phyloP scores from a whole-genome alignment of 2,888 invertebrate species.

The Buathra laborator region DNA sequence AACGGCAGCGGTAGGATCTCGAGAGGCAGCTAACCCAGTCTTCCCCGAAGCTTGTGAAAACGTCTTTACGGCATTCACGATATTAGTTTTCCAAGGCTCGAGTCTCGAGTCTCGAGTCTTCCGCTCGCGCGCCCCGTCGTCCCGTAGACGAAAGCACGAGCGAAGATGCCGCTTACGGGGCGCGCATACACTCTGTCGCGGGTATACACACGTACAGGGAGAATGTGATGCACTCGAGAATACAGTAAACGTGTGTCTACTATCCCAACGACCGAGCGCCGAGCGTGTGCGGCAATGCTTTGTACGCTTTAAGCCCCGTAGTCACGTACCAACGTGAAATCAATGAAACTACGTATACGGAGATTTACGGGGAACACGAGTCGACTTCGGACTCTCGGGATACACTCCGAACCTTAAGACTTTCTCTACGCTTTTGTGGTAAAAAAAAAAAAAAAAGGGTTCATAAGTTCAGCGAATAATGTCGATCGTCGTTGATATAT shows the following conservation, averaged over 20 bases:
- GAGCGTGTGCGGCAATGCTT: slow-evolving; percentile 39
- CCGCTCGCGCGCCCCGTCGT: not conserved
- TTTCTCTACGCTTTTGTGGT: not conserved
- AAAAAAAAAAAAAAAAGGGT: not conserved
- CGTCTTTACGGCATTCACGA: slow-evolving; percentile 59
- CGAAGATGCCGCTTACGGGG: slow-evolving; percentile 19
- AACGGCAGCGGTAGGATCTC: slow-evolving; percentile 11
- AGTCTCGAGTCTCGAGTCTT: slow-evolving; percentile 3
- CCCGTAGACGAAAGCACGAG: slow-evolving; percentile 33
- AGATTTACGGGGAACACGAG: slow-evolving; percentile 57
- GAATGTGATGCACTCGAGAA: slow-evolving; percentile 27
- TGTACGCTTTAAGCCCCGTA: slow-evolving; percentile 32
- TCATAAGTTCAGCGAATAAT: not conserved
- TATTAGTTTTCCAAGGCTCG: slow-evolving; percentile 58
- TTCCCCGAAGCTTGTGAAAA: slow-evolving; percentile 10
- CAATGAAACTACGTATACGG: slow-evolving; percentile 54
- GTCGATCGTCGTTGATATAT: not conserved
- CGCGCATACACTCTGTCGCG: slow-evolving; percentile 4
- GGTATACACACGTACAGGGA: slow-evolving; percentile 5
- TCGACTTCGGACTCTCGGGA: slow-evolving; percentile 8
- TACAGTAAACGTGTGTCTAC: slow-evolving; percentile 16
- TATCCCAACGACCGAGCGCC: slow-evolving; percentile 10
- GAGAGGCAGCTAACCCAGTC: slow-evolving; percentile 39
- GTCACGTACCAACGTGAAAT: slow-evolving; percentile 60
- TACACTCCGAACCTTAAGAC: not conserved